Evolutionary conservation across 2,113 vertebrate species (phyloP).

Genomic region (Poecilia latipinna): DNA sequence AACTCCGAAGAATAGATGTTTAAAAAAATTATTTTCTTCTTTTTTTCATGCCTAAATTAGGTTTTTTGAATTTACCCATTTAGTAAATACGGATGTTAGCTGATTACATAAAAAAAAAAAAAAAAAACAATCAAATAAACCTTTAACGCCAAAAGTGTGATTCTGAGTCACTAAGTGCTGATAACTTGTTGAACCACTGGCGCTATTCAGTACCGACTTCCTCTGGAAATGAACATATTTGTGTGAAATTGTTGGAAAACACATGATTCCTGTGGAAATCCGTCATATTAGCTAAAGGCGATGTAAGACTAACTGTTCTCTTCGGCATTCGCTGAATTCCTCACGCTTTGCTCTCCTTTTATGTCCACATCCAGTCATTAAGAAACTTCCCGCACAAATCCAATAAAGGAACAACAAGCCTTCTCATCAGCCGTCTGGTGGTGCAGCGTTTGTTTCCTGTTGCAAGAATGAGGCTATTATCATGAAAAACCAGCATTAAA

Average conservation of each 20-base stretch:
- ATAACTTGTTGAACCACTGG: constrained; percentile 8
- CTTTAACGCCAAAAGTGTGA: not conserved
- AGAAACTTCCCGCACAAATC: constrained; percentile 62
- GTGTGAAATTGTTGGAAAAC: constrained; percentile 33
- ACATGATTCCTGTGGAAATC: constrained; percentile 31
- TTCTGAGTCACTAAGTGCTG: not conserved
- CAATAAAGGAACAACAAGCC: constrained; percentile 65
- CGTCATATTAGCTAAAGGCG: not conserved
- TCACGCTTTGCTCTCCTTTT: constrained; percentile 54
- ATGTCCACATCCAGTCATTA: constrained; percentile 65
- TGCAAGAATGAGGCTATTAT: constrained; percentile 70
- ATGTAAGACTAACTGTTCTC: constrained; percentile 47
- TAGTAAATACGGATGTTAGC: not conserved
- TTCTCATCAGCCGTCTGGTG: constrained; percentile 46
- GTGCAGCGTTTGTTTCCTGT: constrained; percentile 46
- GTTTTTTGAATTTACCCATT: not conserved
- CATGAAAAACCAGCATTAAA: constrained; percentile 24
- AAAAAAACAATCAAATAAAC: not conserved
- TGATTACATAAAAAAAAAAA: not conserved
- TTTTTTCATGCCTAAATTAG: too few species aligned
- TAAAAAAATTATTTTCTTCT: too few species aligned
- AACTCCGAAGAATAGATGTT: too few species aligned
- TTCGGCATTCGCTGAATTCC: constrained; percentile 46
- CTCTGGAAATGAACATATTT: constrained; percentile 31
- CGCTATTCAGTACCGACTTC: constrained; percentile 18